phyloP scores from a whole-genome alignment of 1,140 invertebrate genomes.

The Scaptodrosophila lebanonensis region DNA sequence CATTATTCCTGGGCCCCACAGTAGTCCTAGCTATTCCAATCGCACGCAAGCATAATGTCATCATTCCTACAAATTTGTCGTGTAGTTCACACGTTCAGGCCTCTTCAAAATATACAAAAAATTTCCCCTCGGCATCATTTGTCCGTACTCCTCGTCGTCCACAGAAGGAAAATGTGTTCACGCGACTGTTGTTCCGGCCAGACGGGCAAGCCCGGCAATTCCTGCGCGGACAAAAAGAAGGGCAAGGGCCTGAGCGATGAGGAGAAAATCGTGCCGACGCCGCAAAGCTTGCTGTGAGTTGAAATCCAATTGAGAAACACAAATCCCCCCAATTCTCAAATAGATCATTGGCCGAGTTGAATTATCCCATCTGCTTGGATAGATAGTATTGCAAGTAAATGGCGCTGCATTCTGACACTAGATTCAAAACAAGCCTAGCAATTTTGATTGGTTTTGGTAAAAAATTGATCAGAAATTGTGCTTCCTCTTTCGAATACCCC shows the following conservation, averaged over 20 bases:
- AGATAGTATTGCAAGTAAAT: too few relatives aligned
- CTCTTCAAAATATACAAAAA: not conserved
- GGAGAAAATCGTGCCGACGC: slow-evolving; percentile 47
- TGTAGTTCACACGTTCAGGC: slow-evolving; percentile 2
- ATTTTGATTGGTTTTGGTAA: too few relatives aligned
- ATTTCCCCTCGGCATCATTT: not conserved
- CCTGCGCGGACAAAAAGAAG: slow-evolving; percentile 34
- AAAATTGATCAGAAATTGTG: too few relatives aligned
- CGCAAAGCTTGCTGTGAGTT: slow-evolving; percentile 62
- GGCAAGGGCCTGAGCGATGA: not conserved
- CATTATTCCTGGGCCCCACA: not conserved
- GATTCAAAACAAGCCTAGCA: too few relatives aligned
- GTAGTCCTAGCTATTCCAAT: slow-evolving; percentile 14
- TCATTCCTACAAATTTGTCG: slow-evolving; percentile 2
- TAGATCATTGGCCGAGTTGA: too few relatives aligned
- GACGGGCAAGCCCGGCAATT: slow-evolving; percentile 25
- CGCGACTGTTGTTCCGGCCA: slow-evolving; percentile 50
- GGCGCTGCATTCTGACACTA: too few relatives aligned
- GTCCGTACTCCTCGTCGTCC: too few relatives aligned
- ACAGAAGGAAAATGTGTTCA: slow-evolving; percentile 44
- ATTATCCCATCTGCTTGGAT: too few relatives aligned
- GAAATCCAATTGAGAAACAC: not conserved
- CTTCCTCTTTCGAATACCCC: too few relatives aligned
- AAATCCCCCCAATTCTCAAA: not conserved
- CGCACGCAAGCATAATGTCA: too few relatives aligned